Percentiles rank a stretch among this genome's conserved stretches.
phyloP scores from a whole-genome alignment of 2,797 vertebrate species.

The Cuculus canorus region DNA sequence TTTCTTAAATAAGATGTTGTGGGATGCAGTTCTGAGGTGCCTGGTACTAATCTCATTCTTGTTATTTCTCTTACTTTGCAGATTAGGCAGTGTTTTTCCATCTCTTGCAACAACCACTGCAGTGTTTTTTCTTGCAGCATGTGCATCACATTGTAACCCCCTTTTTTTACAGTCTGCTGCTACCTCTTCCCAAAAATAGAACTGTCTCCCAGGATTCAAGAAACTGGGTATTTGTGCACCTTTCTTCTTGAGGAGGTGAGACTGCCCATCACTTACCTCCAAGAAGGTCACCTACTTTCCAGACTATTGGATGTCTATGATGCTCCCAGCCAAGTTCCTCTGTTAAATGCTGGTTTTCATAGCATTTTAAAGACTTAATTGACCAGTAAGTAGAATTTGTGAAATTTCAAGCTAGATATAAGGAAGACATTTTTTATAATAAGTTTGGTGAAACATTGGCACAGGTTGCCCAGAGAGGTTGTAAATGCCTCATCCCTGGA shows the following conservation, averaged over 20 bases:
- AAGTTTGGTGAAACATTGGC: not conserved
- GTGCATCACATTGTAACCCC: not conserved
- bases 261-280: not conserved
- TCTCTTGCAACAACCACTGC: not conserved
- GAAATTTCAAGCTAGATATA: not conserved
- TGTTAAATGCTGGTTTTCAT: not conserved
- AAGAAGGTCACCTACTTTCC: not conserved
- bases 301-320: not conserved
- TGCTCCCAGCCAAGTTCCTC: not conserved
- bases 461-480: not conserved
- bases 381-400: not conserved
- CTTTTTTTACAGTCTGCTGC: not conserved
- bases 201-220: not conserved
- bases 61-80: not conserved
- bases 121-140: not conserved
- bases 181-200: not conserved
- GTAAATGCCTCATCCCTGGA: too few relatives aligned
- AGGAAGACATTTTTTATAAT: accelerated
- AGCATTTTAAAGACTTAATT: not conserved
- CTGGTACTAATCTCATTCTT: not conserved
- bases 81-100: not conserved
- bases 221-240: not conserved
- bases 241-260: not conserved
- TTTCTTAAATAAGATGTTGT: not conserved
- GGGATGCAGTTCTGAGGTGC: not conserved